Conservation (phyloP, 2,797 vertebrate genomes). For the Neopelma chrysocephalum region DNA sequence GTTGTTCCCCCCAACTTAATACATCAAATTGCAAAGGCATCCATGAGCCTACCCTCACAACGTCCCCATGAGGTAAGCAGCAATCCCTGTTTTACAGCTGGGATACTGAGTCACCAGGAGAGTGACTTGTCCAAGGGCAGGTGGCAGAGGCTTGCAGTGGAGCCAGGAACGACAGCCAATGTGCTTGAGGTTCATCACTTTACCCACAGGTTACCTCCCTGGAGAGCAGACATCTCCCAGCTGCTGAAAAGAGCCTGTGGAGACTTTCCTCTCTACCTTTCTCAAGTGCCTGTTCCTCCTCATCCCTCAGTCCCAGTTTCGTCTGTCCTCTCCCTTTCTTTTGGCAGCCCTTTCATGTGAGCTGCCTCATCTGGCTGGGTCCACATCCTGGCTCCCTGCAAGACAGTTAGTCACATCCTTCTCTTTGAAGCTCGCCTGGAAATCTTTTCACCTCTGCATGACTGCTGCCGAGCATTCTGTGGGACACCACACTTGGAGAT, state of each 20-base stretch:
- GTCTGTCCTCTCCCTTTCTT: not conserved
- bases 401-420: conserved; percentile 59
- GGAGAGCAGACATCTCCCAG: not conserved
- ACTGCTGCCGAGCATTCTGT: not conserved
- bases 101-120: conserved; percentile 29
- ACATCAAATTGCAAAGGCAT: not conserved
- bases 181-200: not conserved
- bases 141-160: not conserved
- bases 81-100: conserved; percentile 4
- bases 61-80: not conserved
- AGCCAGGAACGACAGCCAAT: not conserved
- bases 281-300: not conserved
- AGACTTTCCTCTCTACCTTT: not conserved
- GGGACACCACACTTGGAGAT: not conserved
- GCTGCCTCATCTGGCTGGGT: conserved; percentile 43
- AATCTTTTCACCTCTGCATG: conserved; percentile 5
- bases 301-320: not conserved
- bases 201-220: not conserved
- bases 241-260: not conserved
- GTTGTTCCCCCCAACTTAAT: not conserved
- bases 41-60: not conserved
- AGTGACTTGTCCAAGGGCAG: conserved; percentile 8
- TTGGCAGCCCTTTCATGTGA: conserved; percentile 22
- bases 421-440: conserved; percentile 29
- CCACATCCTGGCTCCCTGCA: not conserved